Evolutionary conservation across 2,113 vertebrate species (phyloP).

Genomic region (Phyllostomus discolor): DNA sequence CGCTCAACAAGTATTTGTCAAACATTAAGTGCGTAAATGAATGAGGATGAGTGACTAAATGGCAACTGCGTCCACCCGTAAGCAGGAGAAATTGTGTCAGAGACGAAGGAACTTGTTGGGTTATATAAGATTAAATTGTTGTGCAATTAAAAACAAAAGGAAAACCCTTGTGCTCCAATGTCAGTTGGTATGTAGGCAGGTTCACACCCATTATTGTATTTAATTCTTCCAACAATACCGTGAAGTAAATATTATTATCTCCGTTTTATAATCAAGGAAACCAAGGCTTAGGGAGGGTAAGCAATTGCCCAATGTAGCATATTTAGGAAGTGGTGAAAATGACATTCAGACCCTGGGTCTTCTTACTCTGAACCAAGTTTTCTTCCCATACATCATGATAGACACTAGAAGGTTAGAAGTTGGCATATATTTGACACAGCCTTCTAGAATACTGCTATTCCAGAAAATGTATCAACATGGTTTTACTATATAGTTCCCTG

Average conservation of each 20-base stretch:
- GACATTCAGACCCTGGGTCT: not conserved
- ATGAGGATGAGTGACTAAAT: not conserved
- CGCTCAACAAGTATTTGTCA: not conserved
- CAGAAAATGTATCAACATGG: not conserved
- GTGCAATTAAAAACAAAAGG: conserved; percentile 32
- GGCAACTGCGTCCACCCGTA: not conserved
- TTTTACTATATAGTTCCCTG: not conserved
- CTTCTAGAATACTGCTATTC: not conserved
- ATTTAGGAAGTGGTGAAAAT: conserved; percentile 10
- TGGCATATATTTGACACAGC: fast-evolving
- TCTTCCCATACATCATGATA: not conserved
- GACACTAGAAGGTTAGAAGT: not conserved
- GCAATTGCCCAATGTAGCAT: not conserved
- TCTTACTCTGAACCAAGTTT: not conserved
- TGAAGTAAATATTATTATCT: conserved; percentile 57
- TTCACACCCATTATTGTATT: conserved; percentile 58
- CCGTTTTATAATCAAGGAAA: conserved; percentile 42
- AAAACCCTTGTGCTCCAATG: not conserved
- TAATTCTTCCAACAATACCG: conserved; percentile 10
- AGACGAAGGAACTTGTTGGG: not conserved
- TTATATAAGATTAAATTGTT: conserved; percentile 15
- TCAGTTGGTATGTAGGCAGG: conserved; percentile 27
- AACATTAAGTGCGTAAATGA: not conserved
- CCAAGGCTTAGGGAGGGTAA: not conserved
- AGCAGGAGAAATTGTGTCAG: conserved; percentile 14